A percentile compares a stretch with the other conserved stretches of the same genome.
Evolutionary conservation across 2,888 invertebrate genomes (phyloP).

Genomic region (Agonopterix alstromeriana): DNA sequence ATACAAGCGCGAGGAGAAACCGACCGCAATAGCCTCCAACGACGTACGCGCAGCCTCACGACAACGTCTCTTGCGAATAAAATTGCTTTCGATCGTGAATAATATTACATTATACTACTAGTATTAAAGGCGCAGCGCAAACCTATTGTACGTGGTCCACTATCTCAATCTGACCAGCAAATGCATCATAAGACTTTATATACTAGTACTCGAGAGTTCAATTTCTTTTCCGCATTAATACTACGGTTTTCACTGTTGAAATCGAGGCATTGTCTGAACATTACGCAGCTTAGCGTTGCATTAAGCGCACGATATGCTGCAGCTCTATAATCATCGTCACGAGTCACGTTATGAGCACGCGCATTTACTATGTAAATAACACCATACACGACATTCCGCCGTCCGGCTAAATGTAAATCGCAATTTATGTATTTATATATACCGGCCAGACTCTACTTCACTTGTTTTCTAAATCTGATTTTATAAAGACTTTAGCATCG

Average conservation of each 20-base stretch:
- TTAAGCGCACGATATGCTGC: slow-evolving; percentile 56
- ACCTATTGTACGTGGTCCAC: neutral
- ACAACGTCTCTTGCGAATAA: slow-evolving; percentile 10
- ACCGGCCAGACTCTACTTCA: neutral
- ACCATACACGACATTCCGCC: slow-evolving; percentile 46
- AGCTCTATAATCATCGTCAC: slow-evolving; percentile 56
- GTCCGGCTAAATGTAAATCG: slow-evolving; percentile 4
- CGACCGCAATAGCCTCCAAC: slow-evolving; percentile 56
- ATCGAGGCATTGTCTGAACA: slow-evolving; percentile 48
- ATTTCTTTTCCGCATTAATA: slow-evolving; percentile 46
- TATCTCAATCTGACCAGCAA: neutral
- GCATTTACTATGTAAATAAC: slow-evolving; percentile 54
- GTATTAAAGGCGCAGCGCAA: neutral
- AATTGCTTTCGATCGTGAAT: slow-evolving; percentile 38
- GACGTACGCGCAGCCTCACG: slow-evolving; percentile 22
- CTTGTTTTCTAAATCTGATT: neutral
- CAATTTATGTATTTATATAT: neutral
- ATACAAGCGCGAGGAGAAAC: slow-evolving; percentile 63
- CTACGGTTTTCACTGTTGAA: slow-evolving; percentile 42
- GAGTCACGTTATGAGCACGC: slow-evolving; percentile 53
- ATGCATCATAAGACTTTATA: slow-evolving; percentile 12
- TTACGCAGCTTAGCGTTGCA: slow-evolving; percentile 53
- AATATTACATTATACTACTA: slow-evolving; percentile 12
- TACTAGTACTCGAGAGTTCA: slow-evolving; percentile 20
- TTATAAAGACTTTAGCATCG: too few species aligned